phyloP scores from a whole-genome alignment of 2,797 vertebrate genomes.

The Propithecus perrieri region DNA sequence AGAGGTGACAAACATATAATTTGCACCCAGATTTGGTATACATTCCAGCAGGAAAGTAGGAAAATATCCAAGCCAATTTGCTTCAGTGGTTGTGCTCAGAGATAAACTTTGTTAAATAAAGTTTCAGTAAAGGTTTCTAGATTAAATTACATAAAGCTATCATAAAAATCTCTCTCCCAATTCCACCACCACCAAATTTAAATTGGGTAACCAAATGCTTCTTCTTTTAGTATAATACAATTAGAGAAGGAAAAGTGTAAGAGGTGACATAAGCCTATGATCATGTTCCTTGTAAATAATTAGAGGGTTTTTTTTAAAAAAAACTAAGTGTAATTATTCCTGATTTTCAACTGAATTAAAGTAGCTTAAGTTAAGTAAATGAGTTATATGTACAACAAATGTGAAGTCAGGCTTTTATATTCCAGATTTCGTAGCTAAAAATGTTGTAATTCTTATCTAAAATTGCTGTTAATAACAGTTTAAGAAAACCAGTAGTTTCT shows the following conservation, averaged over 20 bases:
- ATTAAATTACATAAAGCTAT: neutral
- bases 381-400: constrained; percentile 21
- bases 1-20: neutral
- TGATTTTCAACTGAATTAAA: constrained; percentile 47
- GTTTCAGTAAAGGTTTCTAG: constrained; percentile 9
- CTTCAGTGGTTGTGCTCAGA: neutral
- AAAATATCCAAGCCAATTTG: neutral
- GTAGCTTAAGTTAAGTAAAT: constrained; percentile 27
- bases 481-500: constrained; percentile 29
- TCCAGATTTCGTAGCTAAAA: neutral
- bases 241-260: neutral
- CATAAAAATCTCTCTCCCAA: neutral
- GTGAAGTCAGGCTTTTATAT: neutral
- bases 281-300: constrained; percentile 44
- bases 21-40: neutral
- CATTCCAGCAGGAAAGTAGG: neutral
- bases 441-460: neutral
- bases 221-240: constrained; percentile 37
- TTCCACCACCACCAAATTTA: neutral
- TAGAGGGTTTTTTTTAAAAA: neutral
- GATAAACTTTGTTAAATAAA: neutral
- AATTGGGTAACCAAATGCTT: neutral
- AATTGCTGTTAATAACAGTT: constrained; percentile 39
- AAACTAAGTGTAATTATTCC: constrained; percentile 44
- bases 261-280: neutral